Evolutionary conservation across 2,113 vertebrate genomes (phyloP).

Genomic region (Rhadina sibilatrix): DNA sequence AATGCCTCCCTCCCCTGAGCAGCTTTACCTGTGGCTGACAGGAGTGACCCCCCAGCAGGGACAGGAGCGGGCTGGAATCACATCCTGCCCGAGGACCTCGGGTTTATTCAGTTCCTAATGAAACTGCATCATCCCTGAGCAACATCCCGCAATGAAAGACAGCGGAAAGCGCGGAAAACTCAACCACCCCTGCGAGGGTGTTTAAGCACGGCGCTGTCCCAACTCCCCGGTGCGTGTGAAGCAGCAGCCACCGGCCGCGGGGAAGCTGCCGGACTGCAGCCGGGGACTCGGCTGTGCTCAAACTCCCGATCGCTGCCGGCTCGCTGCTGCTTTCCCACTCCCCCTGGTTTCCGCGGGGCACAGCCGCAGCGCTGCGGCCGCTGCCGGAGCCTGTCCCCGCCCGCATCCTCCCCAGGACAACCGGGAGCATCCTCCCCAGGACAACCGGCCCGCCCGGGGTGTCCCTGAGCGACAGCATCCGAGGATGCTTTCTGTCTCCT

Average conservation of each 20-base stretch:
- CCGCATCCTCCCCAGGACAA: not conserved
- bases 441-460: not conserved
- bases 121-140: not conserved
- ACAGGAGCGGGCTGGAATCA: not conserved
- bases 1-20: not conserved
- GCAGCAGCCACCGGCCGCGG: not conserved
- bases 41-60: not conserved
- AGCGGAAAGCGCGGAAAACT: not conserved
- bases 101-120: not conserved
- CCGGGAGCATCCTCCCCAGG: not conserved
- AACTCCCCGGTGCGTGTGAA: fast-evolving
- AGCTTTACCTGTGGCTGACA: not conserved
- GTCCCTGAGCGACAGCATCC: not conserved
- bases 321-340: not conserved
- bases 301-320: fast-evolving
- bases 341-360: fast-evolving
- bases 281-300: not conserved
- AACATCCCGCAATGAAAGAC: not conserved
- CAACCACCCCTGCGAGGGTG: fast-evolving
- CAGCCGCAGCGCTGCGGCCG: not conserved
- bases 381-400: not conserved
- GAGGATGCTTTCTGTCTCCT: not conserved
- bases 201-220: not conserved
- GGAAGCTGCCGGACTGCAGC: not conserved
- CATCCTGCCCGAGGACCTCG: not conserved